Percentiles rank a stretch among this genome's conserved stretches.
These are phyloP conservation scores for Caenorhabditis sp. DNA, from an alignment of 2,888 invertebrate species.

Conservation along the genomic window DNA sequence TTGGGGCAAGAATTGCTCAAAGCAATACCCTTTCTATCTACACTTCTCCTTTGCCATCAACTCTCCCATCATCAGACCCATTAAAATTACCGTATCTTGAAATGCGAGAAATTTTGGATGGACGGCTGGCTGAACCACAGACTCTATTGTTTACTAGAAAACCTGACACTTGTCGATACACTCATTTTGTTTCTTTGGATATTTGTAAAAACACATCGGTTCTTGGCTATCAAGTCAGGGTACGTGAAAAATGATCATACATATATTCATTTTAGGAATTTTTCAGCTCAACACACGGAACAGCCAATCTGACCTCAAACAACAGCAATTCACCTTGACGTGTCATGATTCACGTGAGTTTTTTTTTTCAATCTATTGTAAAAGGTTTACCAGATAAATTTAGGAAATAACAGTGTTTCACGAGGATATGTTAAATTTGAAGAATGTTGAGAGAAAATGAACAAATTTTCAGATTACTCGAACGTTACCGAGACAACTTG, in stretches of 20 bases:
- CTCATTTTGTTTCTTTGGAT: slow-evolving; percentile 10
- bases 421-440: too few species aligned
- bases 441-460: background rate
- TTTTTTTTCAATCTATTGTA: too few species aligned
- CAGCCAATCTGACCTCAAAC: background rate
- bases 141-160: slow-evolving; percentile 18
- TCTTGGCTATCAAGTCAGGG: slow-evolving; percentile 33
- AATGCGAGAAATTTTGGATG: slow-evolving; percentile 14
- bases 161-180: slow-evolving; percentile 8
- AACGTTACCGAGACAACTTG: slow-evolving; percentile 3
- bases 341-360: slow-evolving; percentile 18
- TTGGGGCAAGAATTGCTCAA: background rate
- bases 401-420: too few species aligned
- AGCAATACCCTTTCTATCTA: slow-evolving; percentile 12
- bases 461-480: background rate
- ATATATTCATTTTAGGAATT: background rate
- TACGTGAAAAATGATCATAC: background rate
- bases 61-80: slow-evolving; percentile 9
- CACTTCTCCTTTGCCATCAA: background rate
- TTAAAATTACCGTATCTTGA: slow-evolving; percentile 14
- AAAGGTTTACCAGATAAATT: too few species aligned
- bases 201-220: slow-evolving; percentile 10
- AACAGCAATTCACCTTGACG: slow-evolving; percentile 25
- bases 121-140: background rate
- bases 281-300: slow-evolving; percentile 19